These are phyloP conservation scores for Trachurus trachurus DNA, from an alignment of 2,797 vertebrate species.

Conservation along the genomic window DNA sequence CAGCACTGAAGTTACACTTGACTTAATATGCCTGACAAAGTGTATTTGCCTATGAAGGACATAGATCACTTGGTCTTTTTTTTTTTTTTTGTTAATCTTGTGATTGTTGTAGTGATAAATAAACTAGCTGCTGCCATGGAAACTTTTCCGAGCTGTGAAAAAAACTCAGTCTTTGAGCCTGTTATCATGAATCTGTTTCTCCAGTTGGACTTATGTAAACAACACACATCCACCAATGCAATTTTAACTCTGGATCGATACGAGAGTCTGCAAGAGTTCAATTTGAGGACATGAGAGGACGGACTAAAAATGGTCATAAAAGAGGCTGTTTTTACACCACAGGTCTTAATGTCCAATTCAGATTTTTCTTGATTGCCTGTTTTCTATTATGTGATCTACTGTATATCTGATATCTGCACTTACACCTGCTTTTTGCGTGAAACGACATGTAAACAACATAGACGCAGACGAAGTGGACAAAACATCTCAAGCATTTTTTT, in stretches of 20 bases:
- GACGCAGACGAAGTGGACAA: no score
- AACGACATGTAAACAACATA: no score
- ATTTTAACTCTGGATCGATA: neutral
- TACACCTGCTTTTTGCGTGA: no score
- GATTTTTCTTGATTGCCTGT: no score
- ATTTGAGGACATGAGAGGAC: neutral
- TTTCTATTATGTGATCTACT: no score
- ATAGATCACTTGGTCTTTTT: neutral
- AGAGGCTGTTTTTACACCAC: no score
- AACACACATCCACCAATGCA: neutral
- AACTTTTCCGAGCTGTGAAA: neutral
- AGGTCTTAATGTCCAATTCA: no score
- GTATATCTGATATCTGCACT: no score
- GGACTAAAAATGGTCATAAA: neutral
- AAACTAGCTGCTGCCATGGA: neutral
- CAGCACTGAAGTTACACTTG: neutral
- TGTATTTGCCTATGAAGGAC: neutral
- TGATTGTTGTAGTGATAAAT: neutral
- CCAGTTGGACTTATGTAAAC: neutral
- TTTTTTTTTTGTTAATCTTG: neutral
- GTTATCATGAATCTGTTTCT: neutral
- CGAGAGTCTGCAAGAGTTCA: neutral
- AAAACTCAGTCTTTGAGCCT: neutral
- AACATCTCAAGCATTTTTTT: no score
- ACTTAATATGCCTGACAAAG: neutral